Evolutionary conservation across 1,140 invertebrate species (phyloP), one percentile per base, ranked within the genome.

Genomic region (Plodia interpunctella): DNA sequence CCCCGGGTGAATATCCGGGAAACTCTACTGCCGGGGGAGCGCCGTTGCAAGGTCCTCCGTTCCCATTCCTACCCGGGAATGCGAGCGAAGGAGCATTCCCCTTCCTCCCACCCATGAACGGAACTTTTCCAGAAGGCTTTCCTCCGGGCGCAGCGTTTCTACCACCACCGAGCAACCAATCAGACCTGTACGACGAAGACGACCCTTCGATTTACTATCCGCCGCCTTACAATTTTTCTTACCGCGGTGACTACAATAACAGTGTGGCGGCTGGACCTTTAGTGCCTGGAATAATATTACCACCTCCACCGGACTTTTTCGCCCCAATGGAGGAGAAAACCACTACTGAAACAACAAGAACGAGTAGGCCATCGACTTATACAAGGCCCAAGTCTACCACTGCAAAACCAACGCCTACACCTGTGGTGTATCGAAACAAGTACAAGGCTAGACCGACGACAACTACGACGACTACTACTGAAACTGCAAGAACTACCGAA

Each of bases 161-260:
- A 53, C 93, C 94, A 62, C 93, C 94, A 67, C 92, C 93, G 53
- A 90, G 90, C 71, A 95, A 95, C 83, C 91, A 92, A 66, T 93
- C 94, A 49, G 94, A 94, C 71, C 92, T 94, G 52, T 94, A 94
- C 77, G 96, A 97, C 88, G 95, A 96, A 84, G 95, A 96, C 82
- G 96, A 97, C 89, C 96, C 96, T 72, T 96, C 96, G 55, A 94
- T 97, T 15, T 97, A 96, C 75, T 96, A 97, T 91, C 96, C 96
- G 62, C 95, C 96, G 68, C 94, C 95, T 1, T 97, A 97, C 88
- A 96, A 95, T 86, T 97, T 97, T 88, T 93, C 94, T 60, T 97
- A 96, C 83, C 91, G 91, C 63, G 93, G 92, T 70, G 95, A 96
- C 72, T 96, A 97, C 81, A 91, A 93, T 0, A 95, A 93, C 25